A percentile compares a stretch with the other conserved stretches of the same genome.
phyloP scores from a whole-genome alignment of 35 echinoderm and acorn worm genomes.

The Ophioderma brevispina region DNA sequence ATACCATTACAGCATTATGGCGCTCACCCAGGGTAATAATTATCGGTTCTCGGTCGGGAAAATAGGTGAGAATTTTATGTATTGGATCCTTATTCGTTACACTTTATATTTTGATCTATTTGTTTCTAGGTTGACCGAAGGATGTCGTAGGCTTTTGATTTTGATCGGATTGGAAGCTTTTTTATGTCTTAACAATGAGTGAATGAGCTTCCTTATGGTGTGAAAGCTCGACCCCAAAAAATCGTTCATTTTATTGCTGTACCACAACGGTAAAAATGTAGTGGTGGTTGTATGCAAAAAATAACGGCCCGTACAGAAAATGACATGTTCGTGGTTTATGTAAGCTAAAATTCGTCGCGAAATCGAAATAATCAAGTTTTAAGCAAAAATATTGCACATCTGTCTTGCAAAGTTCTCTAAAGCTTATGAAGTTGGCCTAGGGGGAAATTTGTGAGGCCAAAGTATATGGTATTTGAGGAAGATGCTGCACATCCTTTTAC shows the following conservation, averaged over 20 bases:
- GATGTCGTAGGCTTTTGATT: background rate
- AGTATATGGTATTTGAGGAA: too few relatives aligned
- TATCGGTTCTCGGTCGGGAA: background rate
- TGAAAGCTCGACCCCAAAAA: too few relatives aligned
- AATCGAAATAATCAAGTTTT: too few relatives aligned
- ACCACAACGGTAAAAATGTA: background rate
- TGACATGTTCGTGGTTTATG: background rate
- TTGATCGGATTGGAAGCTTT: background rate
- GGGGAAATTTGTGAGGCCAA: too few relatives aligned
- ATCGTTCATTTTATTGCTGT: too few relatives aligned
- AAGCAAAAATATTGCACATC: too few relatives aligned
- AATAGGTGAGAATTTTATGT: background rate
- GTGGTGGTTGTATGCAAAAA: background rate
- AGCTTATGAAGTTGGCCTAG: too few relatives aligned
- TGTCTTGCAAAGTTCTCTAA: too few relatives aligned
- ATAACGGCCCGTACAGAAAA: background rate
- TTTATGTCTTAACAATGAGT: too few relatives aligned
- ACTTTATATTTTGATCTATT: background rate
- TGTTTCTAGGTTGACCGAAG: background rate
- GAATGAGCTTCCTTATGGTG: too few relatives aligned
- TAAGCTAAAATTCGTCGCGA: too few relatives aligned
- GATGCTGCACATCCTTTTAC: too few relatives aligned
- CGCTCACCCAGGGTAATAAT: constrained; percentile 13
- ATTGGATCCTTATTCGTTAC: background rate
- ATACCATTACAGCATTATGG: background rate